Evolutionary conservation across 2,888 invertebrate genomes (phyloP).

Genomic region (Pimpla rufipes): DNA sequence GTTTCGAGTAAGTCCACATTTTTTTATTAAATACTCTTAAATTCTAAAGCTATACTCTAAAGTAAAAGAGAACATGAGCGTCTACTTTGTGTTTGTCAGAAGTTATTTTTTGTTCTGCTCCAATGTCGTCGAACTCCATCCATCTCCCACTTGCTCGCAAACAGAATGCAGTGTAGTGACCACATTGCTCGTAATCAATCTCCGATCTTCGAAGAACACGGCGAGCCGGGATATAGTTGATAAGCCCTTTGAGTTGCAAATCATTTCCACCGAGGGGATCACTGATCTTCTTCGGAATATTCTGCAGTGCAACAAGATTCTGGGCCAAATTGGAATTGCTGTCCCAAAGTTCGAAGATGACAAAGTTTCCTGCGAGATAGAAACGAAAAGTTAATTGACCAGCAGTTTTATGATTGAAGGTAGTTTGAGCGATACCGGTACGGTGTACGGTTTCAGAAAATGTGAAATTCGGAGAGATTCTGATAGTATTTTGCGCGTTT

Average conservation of each 20-base stretch:
- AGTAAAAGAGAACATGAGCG: background rate
- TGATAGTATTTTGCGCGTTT: no score
- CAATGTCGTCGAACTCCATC: constrained; percentile 4
- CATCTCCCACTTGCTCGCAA: constrained; percentile 6
- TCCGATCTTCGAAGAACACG: constrained; percentile 18
- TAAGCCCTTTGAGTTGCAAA: constrained; percentile 14
- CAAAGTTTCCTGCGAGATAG: background rate
- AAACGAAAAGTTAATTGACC: background rate
- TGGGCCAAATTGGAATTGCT: background rate
- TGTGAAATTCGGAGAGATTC: no score
- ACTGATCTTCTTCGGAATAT: background rate
- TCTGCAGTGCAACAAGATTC: background rate
- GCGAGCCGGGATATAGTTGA: background rate
- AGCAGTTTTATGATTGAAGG: background rate
- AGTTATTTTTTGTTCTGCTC: constrained; percentile 1
- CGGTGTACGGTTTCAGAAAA: no score
- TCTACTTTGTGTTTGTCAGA: constrained; percentile 14
- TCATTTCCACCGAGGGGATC: constrained; percentile 22
- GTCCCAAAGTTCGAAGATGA: background rate
- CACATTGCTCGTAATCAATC: background rate
- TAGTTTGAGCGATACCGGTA: no score
- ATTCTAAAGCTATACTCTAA: background rate
- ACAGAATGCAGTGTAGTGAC: constrained; percentile 23
- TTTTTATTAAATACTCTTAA: background rate
- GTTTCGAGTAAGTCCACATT: no score